Base-by-base conservation (phyloP, 1,140 invertebrate genomes). In the Lordiphosa clarofinis region DNA sequence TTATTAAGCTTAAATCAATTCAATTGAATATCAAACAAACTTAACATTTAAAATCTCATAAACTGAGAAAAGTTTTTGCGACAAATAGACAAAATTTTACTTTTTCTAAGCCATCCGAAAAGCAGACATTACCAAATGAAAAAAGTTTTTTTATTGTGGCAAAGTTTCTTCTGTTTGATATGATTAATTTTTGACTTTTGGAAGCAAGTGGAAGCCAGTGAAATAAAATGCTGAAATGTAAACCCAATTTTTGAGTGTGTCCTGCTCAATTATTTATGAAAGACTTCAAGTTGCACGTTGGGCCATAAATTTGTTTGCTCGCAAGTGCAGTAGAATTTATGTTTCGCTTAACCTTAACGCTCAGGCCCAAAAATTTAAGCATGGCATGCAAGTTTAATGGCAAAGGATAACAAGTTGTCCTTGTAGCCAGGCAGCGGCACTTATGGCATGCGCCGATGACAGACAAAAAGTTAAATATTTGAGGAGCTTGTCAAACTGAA, bases 321-420 rank as follows among this genome's bases (percentile, higher is more conserved):
- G 42, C 54, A 37, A 10, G 21, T 33, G 28, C 28, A 38, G n/a
- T 10, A 11, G 15, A 72, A 84, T 82, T 82, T 82, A 82, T 84
- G 76, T 82, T 63, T 58, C 60, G 72, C 69, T 82, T 82, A 82
- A 82, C 73, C 76, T 84, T 76, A 76, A 71, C 61, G 76, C 76
- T 84, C 78, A 81, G 63, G 68, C 78, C 61, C 44, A 73, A 31
- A 28, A 31, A 84, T 82, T 84, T 76, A 82, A 64, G 21, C 68
- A 84, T 69, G 43, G 54, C 78, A 73, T 82, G 76, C 73, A 82
- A 73, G 78, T 82, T 82, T 82, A 82, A 82, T 82, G 61, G 58
- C 28, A 82, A 62, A 58, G 62, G 63, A 61, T 53, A 52, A 57
- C 47, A 31, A 31, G 62, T 50, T 79, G 75, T 82, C 76, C 75